These are phyloP conservation scores for Poecilia latipinna DNA, from an alignment of 2,113 vertebrate genomes.

Conservation along the genomic window DNA sequence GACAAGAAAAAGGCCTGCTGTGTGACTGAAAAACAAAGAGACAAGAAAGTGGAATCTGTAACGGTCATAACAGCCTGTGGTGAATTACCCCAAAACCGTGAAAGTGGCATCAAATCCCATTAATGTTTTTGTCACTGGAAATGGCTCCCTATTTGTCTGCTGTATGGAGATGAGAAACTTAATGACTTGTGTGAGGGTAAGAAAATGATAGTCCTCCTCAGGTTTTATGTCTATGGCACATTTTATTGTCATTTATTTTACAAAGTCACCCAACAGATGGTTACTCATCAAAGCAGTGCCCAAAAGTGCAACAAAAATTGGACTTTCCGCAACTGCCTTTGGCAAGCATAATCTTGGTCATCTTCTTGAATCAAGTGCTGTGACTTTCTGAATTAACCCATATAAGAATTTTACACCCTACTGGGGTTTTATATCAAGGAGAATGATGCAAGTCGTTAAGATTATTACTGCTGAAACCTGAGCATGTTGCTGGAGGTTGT, in stretches of 20 bases:
- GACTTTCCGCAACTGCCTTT: constrained; percentile 23
- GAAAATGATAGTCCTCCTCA: constrained; percentile 42
- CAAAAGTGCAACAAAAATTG: constrained; percentile 38
- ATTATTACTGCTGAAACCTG: constrained; percentile 47
- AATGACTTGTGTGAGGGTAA: constrained; percentile 60
- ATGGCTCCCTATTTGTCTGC: constrained; percentile 43
- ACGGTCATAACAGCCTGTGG: constrained; percentile 32
- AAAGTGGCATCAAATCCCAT: constrained; percentile 58
- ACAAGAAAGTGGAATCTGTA: constrained; percentile 8
- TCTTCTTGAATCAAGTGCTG: constrained; percentile 18
- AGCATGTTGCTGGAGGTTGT: constrained; percentile 37
- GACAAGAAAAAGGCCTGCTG: background rate
- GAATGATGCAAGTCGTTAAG: constrained; percentile 30
- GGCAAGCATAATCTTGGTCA: constrained; percentile 27
- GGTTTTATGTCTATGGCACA: constrained; percentile 59
- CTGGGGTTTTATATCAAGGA: constrained; percentile 35
- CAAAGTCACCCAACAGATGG: constrained; percentile 60
- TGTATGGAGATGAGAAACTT: constrained; percentile 33
- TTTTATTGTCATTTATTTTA: constrained; percentile 65
- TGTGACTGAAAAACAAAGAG: constrained; percentile 29
- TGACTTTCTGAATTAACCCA: constrained; percentile 41
- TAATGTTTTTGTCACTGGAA: constrained; percentile 40
- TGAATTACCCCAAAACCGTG: constrained; percentile 54
- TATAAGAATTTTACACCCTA: constrained; percentile 19
- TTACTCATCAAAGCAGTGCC: constrained; percentile 48